phyloP scores from a whole-genome alignment of 2,113 vertebrate genomes.

The Tapirus terrestris region DNA sequence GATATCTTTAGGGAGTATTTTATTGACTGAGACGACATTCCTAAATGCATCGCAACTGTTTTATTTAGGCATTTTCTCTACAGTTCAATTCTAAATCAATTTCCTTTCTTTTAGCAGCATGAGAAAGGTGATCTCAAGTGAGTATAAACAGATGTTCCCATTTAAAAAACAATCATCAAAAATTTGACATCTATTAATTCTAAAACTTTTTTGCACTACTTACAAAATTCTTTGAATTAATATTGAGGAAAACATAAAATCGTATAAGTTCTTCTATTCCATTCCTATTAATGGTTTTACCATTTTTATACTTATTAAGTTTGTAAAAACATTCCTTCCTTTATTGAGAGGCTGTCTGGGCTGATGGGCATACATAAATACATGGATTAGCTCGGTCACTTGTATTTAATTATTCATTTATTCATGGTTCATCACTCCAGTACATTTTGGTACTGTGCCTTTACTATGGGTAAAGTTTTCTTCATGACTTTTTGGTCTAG shows the following conservation, averaged over 20 bases:
- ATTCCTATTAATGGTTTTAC: not conserved
- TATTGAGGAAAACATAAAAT: not conserved
- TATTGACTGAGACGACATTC: not conserved
- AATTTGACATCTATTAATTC: not conserved
- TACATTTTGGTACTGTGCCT: not conserved
- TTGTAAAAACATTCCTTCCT: not conserved
- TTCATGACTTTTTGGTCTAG: not conserved
- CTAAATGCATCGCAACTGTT: not conserved
- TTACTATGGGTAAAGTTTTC: not conserved
- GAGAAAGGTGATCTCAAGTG: not conserved
- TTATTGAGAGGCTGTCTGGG: not conserved
- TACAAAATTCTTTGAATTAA: conserved; percentile 16
- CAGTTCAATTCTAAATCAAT: not conserved
- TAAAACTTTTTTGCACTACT: not conserved
- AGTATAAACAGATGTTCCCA: not conserved
- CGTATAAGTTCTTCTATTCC: not conserved
- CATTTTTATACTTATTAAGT: not conserved
- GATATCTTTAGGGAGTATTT: not conserved
- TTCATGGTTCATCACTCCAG: not conserved
- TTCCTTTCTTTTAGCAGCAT: not conserved
- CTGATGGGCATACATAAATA: not conserved
- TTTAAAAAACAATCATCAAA: not conserved
- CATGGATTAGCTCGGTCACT: not conserved
- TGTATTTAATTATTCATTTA: not conserved
- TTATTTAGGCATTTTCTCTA: not conserved